A percentile compares a stretch with the other conserved stretches of the same genome.
Conservation (phyloP, 30 jellyfish, hydroid and myxozoan genomes). For the Hydractinia symbiolongicarpus region DNA sequence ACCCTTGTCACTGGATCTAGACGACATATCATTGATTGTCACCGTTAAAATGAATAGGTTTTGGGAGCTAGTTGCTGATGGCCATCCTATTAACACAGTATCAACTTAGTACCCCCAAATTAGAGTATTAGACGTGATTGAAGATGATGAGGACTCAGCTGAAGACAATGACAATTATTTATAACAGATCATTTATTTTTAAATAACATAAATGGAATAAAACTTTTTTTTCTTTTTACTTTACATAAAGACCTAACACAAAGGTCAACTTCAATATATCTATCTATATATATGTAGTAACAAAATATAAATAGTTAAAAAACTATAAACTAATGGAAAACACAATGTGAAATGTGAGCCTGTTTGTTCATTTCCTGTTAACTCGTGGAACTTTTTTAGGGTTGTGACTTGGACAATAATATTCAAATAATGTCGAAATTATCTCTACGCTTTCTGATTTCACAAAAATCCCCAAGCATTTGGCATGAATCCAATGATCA, state of each 20-base stretch:
- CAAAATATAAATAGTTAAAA: not conserved
- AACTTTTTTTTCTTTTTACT: too few species aligned
- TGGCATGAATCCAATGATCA: not conserved
- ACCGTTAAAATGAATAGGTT: not conserved
- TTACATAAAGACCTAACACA: too few species aligned
- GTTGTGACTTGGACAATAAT: conserved; percentile 18
- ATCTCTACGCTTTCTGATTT: conserved; percentile 3
- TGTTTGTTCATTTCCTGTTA: not conserved
- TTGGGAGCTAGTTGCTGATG: not conserved
- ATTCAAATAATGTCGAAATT: not conserved
- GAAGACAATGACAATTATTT: too few species aligned
- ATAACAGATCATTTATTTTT: too few species aligned
- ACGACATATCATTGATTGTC: conserved; percentile 5
- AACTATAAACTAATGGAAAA: not conserved
- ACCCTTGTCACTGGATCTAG: conserved; percentile 5
- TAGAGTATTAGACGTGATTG: too few species aligned
- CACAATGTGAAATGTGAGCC: not conserved
- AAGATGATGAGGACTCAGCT: too few species aligned
- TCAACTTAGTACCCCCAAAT: too few species aligned
- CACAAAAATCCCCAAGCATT: not conserved
- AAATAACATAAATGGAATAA: too few species aligned
- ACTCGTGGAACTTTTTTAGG: conserved; percentile 5
- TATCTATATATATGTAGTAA: not conserved
- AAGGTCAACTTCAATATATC: not conserved
- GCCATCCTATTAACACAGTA: conserved; percentile 6